Conservation (phyloP, 1,140 invertebrate genomes). For the Drosophila malerkotliana region DNA sequence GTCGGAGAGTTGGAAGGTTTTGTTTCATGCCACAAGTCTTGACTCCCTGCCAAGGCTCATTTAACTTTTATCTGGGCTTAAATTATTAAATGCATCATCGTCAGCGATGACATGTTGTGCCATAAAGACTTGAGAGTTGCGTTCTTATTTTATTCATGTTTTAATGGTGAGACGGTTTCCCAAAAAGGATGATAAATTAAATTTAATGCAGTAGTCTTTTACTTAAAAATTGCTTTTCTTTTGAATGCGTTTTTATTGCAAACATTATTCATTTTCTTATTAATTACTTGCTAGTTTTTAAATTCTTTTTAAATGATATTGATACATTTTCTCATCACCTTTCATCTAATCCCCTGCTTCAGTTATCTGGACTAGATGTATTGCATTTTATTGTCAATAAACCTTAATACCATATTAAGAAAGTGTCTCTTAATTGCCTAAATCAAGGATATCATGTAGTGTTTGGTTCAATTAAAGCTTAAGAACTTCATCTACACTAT, state of each 20-base stretch:
- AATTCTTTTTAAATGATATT: too few relatives aligned
- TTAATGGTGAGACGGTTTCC: too few relatives aligned
- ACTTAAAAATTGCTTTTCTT: too few relatives aligned
- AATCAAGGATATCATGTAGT: not conserved
- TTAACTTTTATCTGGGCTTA: slow-evolving; percentile 36
- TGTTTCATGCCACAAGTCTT: slow-evolving; percentile 24
- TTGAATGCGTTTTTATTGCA: too few relatives aligned
- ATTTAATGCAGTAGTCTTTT: too few relatives aligned
- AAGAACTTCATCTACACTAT: not conserved
- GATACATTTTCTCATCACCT: too few relatives aligned
- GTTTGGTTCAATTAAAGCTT: not conserved
- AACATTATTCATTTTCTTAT: too few relatives aligned
- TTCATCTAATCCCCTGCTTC: too few relatives aligned
- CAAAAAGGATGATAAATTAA: too few relatives aligned
- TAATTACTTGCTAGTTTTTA: too few relatives aligned
- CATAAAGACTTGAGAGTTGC: not conserved
- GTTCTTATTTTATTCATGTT: not conserved
- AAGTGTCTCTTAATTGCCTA: not conserved
- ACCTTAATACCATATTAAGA: not conserved
- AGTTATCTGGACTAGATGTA: too few relatives aligned
- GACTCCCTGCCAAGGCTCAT: slow-evolving; percentile 1
- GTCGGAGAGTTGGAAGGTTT: slow-evolving; percentile 34
- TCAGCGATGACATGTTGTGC: not conserved
- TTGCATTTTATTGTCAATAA: too few relatives aligned
- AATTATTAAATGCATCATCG: slow-evolving; percentile 26